Evolutionary conservation across 2,888 invertebrate genomes (phyloP).

Genomic region (Drosophila conformis): DNA sequence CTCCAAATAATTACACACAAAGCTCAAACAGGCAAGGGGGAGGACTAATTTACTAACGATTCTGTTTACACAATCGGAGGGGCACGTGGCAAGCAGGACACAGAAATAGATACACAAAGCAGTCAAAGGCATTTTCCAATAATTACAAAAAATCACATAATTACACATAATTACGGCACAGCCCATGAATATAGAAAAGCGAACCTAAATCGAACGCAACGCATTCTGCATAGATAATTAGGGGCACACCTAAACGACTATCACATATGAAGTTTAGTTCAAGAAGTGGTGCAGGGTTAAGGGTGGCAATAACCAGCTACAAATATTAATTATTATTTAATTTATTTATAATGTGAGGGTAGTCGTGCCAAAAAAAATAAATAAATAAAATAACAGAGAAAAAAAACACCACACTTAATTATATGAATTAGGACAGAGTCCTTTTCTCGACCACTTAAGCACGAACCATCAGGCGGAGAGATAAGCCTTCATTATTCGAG

Average conservation of each 20-base stretch:
- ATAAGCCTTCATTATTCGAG: constrained; percentile 46
- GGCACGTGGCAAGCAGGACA: constrained; percentile 58
- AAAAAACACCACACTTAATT: constrained; percentile 52
- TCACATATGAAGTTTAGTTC: neutral
- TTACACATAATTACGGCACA: constrained; percentile 66
- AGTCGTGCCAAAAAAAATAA: constrained; percentile 5
- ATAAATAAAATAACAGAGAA: neutral
- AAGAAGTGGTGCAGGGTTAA: neutral
- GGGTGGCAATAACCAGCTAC: constrained; percentile 2
- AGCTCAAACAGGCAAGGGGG: constrained; percentile 19
- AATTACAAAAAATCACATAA: constrained; percentile 78
- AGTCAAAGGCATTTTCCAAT: constrained; percentile 67
- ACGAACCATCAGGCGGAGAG: constrained; percentile 23
- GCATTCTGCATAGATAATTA: constrained; percentile 57
- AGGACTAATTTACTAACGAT: constrained; percentile 58
- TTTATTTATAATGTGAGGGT: constrained; percentile 52
- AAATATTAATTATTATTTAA: constrained; percentile 73
- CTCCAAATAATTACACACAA: constrained; percentile 67
- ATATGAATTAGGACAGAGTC: constrained; percentile 56
- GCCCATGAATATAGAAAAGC: constrained; percentile 17
- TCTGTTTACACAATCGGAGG: constrained; percentile 57
- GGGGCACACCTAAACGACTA: constrained; percentile 21
- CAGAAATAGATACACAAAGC: constrained; percentile 18
- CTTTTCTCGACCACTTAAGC: constrained; percentile 40
- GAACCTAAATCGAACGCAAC: constrained; percentile 31